Base-by-base conservation (phyloP, 2,888 invertebrate genomes). In the Cabera pusaria region DNA sequence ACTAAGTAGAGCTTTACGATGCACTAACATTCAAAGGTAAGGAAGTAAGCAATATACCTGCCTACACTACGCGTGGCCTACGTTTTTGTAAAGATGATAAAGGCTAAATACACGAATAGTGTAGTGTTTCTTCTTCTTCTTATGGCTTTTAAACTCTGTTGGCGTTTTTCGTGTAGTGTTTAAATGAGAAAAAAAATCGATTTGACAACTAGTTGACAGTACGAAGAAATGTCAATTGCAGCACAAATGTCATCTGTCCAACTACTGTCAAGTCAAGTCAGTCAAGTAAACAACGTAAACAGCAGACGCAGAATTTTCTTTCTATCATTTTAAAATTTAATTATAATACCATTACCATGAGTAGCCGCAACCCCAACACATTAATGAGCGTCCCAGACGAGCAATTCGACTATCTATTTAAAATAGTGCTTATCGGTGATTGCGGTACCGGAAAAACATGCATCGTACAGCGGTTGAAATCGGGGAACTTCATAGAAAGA, bases 381-480 rank as follows among this genome's bases (percentile, higher is more conserved):
- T 78, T 95, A 45, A 93, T 95, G 93, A 92, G 92, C 47, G 91
- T 93, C 38, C 92, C 93, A 45, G 96, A 96, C 56, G 96, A 96
- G 64, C 91, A 92, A 53, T 98, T 97, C 73, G 98, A 98, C 89
- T 97, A 96, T 85, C 90, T 98, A 28, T 98, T 98, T 70, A 98
- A 98, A 92, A 95, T 98, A 48, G 97, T 98, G 26, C 89, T 98
- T 42, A 97, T 98, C 64, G 98, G 98, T 31, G 96, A 96, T 65
- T 96, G 95, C 81, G 95, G 95, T 11, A 94, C 96, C 16, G 96
- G 97, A 12, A 98, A 98, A 90, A 98, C 97, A 46, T 98, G 95
- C 69, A 96, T 98, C 55, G 97, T 98, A 42, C 98, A 98, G 83
- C 93, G 98, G 58, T 96, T 98, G 82, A 97, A 97, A 80, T 97